These are phyloP conservation scores for Julus scandinavius DNA, from an alignment of 2,888 invertebrate species.

Conservation along the genomic window DNA sequence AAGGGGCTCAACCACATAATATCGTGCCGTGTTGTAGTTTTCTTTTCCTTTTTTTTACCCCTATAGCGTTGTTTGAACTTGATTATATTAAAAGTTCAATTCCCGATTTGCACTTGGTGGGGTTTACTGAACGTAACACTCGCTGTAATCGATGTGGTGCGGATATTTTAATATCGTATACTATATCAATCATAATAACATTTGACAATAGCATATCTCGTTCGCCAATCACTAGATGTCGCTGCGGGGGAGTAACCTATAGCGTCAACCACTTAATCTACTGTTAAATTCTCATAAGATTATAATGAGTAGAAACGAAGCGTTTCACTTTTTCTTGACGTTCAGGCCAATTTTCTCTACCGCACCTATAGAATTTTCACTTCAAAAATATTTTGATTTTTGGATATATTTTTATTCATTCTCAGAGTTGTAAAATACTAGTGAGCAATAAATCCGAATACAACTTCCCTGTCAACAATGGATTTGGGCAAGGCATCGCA, in stretches of 20 bases:
- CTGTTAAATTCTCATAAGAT: too few species aligned
- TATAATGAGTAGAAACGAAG: too few species aligned
- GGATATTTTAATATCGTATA: neutral
- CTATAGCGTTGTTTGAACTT: neutral
- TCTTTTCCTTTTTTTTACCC: neutral
- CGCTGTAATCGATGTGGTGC: neutral
- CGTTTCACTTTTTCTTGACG: too few species aligned
- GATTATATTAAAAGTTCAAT: conserved; percentile 40
- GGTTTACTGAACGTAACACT: conserved; percentile 28
- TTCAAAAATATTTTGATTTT: too few species aligned
- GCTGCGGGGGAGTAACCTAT: neutral
- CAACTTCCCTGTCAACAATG: neutral
- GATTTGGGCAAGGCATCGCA: neutral
- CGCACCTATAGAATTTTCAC: too few species aligned
- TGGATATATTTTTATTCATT: neutral
- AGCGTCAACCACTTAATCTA: neutral
- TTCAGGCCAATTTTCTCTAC: too few species aligned
- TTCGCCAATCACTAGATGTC: neutral
- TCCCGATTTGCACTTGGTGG: conserved; percentile 33
- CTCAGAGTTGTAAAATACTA: neutral
- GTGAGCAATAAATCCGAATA: neutral
- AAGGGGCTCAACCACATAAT: conserved; percentile 9
- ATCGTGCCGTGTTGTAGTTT: conserved; percentile 15
- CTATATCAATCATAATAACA: conserved; percentile 13
- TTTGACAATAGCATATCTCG: neutral